phyloP scores from a whole-genome alignment of 2,888 invertebrate species.

The Lasioglossum calceatum region DNA sequence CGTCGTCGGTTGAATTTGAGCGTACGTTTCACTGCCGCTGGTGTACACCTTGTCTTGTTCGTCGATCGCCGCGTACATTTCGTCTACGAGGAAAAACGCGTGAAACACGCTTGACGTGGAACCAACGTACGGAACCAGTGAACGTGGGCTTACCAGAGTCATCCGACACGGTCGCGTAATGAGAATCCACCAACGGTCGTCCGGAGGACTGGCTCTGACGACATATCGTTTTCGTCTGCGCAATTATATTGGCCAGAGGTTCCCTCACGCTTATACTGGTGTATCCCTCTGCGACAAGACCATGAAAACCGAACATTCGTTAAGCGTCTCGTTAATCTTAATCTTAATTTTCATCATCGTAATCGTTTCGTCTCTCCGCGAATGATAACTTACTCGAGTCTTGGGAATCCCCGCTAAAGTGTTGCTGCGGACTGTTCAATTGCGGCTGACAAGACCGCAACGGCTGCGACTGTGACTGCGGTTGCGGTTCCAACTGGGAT shows the following conservation, averaged over 20 bases:
- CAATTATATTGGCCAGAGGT: constrained; percentile 92
- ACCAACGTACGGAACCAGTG: neutral
- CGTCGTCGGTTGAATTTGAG: constrained; percentile 89
- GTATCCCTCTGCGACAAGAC: constrained; percentile 90
- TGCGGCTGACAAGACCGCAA: constrained; percentile 72
- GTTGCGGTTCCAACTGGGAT: neutral
- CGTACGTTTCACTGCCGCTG: constrained; percentile 94
- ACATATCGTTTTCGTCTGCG: constrained; percentile 86
- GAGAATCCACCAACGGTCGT: constrained; percentile 86
- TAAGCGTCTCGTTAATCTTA: neutral
- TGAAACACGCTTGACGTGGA: neutral
- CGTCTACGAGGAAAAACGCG: constrained; percentile 86
- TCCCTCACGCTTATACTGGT: constrained; percentile 96
- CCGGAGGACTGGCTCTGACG: constrained; percentile 79
- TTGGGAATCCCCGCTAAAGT: constrained; percentile 96
- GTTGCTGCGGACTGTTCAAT: constrained; percentile 85
- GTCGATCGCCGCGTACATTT: constrained; percentile 96
- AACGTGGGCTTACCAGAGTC: constrained; percentile 89
- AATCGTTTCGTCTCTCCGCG: neutral
- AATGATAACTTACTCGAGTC: constrained; percentile 89
- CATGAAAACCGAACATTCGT: neutral
- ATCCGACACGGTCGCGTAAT: constrained; percentile 96
- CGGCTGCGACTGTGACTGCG: constrained; percentile 56
- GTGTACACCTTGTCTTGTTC: constrained; percentile 89
- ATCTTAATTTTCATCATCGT: neutral